Base-by-base conservation (phyloP, 1,140 invertebrate species). In the Whitmania pigra region DNA sequence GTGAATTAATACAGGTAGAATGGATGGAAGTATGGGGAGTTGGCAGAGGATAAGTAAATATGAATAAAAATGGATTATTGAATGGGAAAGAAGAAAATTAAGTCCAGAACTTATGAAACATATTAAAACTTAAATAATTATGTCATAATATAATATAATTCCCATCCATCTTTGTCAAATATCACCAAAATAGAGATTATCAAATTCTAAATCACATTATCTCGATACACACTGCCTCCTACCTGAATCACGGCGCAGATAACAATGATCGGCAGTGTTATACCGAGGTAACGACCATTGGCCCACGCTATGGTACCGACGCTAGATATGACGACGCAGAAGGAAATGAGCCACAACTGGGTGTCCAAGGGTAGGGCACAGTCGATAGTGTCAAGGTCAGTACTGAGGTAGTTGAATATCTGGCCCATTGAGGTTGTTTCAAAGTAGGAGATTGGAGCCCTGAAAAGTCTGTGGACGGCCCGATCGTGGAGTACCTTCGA, bases 361-460 rank as follows among this genome's bases (percentile, higher is more conserved):
- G 53, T 54, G 22, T 70, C 69, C 17, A 70, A 49, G 5, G 69
- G 69, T 7, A 70, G 69, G 22, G 69, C 36, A 17, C 76, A 53
- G 75, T 86, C 84, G 17, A 81, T 76, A 13, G 78, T 76, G 60
- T 84, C 83, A 79, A 85, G 77, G 76, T 90, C 88, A 77, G 85
- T 60, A 40, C 53, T 71, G 53, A 71, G 20, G 57, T 29, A 66
- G 71, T 71, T 71, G 53, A 71, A 53, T 27, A 71, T 60, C 36
- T 53, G 71, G 15, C 71, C 71, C 17, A 55, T 53, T 22, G 71
- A 53, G n/a, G 25, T 71, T 22, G 57, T 70, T 6, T 70, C 69
- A 49, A 70, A 70, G 69, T n/a, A 70, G 53, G 43, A 53, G 18
- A 70, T 40, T 4, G 36, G 69, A 7, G 69, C 69, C 36, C 69